A percentile compares a stretch with the other conserved stretches of the same genome.
Conservation (phyloP, 2,888 invertebrate species). For the Willowsia nigromaculata region DNA sequence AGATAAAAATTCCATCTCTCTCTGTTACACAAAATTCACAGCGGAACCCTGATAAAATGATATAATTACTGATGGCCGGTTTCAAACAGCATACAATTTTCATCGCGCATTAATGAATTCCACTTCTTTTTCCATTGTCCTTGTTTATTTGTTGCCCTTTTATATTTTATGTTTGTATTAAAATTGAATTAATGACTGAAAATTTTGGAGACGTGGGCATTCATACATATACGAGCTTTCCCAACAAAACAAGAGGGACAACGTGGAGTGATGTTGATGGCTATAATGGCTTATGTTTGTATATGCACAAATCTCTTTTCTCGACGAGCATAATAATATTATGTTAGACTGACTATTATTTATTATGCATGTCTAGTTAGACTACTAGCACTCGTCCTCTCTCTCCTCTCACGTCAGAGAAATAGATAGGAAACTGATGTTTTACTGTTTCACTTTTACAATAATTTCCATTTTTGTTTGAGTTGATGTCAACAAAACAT, state of each 20-base stretch:
- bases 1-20: conserved; percentile 13
- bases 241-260: conserved; percentile 15
- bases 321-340: conserved; percentile 6
- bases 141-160: neutral
- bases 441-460: conserved; percentile 54
- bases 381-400: neutral
- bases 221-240: conserved; percentile 31
- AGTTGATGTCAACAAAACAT: conserved; percentile 69
- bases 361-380: neutral
- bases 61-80: conserved; percentile 65
- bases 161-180: conserved; percentile 42
- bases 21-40: neutral
- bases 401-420: neutral
- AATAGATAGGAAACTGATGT: neutral
- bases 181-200: conserved; percentile 62
- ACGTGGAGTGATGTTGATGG: neutral
- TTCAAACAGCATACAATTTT: conserved; percentile 45
- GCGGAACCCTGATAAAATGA: conserved; percentile 38
- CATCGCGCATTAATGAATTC: neutral
- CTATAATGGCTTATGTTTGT: conserved; percentile 31
- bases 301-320: neutral
- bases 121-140: neutral
- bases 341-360: conserved; percentile 27
- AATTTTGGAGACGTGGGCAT: conserved; percentile 29
- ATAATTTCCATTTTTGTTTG: conserved; percentile 70